Evolutionary conservation across 2,113 vertebrate species (phyloP).

Genomic region (Oryctolagus cuniculus): DNA sequence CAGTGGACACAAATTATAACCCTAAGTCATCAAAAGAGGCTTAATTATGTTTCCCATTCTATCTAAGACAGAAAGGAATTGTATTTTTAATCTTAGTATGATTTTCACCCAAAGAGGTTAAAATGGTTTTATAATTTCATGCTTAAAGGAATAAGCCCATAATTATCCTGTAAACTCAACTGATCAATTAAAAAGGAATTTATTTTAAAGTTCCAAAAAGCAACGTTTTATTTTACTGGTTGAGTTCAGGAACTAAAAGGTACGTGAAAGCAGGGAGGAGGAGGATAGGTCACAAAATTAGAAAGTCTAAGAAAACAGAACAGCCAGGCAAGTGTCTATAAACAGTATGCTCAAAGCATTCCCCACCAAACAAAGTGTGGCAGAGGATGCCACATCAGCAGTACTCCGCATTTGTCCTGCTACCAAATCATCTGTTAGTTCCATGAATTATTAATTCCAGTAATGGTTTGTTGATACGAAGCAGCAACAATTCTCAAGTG

Average conservation of each 20-base stretch:
- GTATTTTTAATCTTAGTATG: conserved; percentile 23
- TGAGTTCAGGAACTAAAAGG: conserved; percentile 14
- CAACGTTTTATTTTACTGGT: conserved; percentile 40
- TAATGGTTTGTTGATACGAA: conserved; percentile 53
- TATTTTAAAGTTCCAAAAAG: conserved; percentile 34
- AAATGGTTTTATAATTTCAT: conserved; percentile 49
- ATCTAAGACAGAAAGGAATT: conserved; percentile 22
- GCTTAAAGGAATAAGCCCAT: conserved; percentile 37
- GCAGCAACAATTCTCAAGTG: background rate
- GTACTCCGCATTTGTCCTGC: background rate
- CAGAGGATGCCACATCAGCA: conserved; percentile 79
- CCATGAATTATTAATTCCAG: conserved; percentile 72
- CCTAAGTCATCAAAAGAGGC: background rate
- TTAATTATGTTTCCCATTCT: conserved; percentile 47
- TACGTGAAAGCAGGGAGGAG: background rate
- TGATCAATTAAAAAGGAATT: conserved; percentile 62
- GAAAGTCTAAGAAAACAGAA: conserved; percentile 46
- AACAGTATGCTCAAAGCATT: conserved; percentile 47
- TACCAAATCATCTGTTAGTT: conserved; percentile 57
- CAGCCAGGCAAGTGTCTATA: background rate
- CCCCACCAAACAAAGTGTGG: conserved; percentile 58
- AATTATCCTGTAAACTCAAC: conserved; percentile 47
- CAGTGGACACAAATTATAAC: conserved; percentile 39
- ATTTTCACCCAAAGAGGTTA: conserved; percentile 39
- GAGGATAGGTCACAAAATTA: background rate